These are phyloP conservation scores for Cremastinae sp. DNA, from an alignment of 2,888 invertebrate species.

Conservation along the genomic window DNA sequence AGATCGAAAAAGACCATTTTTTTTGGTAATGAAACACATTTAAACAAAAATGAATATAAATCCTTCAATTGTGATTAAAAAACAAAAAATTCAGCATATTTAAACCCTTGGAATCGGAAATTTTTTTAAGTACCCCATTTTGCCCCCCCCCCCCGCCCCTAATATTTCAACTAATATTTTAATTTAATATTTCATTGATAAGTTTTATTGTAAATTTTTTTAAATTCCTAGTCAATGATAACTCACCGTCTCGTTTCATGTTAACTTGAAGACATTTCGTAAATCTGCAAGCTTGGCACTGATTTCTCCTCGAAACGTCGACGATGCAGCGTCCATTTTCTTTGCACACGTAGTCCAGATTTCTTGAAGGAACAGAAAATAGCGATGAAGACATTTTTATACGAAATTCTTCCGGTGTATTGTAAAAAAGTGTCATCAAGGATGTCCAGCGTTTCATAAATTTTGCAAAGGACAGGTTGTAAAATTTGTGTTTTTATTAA, in stretches of 20 bases:
- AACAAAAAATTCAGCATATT: no score
- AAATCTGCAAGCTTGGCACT: constrained; percentile 97
- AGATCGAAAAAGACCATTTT: no score
- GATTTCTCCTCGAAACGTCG: constrained; percentile 94
- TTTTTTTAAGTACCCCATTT: no score
- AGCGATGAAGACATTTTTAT: neutral
- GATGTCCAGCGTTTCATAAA: neutral
- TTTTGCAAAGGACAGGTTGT: constrained; percentile 12
- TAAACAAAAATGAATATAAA: no score
- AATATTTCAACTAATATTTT: no score
- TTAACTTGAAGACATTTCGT: constrained; percentile 94
- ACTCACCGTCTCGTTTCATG: constrained; percentile 96
- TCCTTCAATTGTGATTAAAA: no score
- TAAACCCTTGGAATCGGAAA: no score
- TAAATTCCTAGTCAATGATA: neutral
- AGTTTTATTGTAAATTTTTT: neutral
- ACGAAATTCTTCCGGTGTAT: neutral
- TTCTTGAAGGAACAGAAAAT: constrained; percentile 81
- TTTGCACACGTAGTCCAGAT: constrained; percentile 95
- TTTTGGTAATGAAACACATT: no score
- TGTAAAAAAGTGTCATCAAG: neutral
- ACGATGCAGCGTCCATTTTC: constrained; percentile 93
- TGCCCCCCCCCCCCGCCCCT: no score
- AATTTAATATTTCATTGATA: neutral
- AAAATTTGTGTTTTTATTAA: neutral